Evolutionary conservation across 2,797 vertebrate genomes (phyloP).

Genomic region (Argya squamiceps): DNA sequence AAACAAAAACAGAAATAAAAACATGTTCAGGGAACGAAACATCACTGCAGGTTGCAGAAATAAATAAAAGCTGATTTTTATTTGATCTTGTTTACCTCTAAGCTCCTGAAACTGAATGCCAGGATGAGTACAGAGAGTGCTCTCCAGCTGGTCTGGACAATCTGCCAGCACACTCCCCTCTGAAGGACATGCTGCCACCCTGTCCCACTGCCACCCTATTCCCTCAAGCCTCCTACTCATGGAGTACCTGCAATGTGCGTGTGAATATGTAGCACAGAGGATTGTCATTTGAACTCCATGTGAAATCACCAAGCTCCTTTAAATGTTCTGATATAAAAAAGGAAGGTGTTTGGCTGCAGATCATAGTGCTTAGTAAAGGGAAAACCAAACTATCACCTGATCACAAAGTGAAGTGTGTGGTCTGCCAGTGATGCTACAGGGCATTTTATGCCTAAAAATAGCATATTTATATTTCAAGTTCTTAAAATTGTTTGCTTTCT

Average conservation of each 20-base stretch:
- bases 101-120: background rate
- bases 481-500: background rate
- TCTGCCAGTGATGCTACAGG: background rate
- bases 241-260: background rate
- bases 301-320: background rate
- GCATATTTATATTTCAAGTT: background rate
- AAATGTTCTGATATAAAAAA: background rate
- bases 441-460: background rate
- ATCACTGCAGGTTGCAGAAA: background rate
- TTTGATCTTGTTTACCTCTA: background rate
- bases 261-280: background rate
- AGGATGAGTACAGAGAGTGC: background rate
- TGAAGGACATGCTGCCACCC: background rate
- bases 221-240: background rate
- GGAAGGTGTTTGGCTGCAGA: background rate
- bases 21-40: fast-evolving
- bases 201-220: background rate
- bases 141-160: background rate
- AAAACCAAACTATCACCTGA: background rate
- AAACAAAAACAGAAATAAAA: background rate
- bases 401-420: background rate
- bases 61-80: background rate
- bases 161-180: background rate
- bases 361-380: background rate
- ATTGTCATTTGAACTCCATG: background rate